phyloP scores from a whole-genome alignment of 2,888 invertebrate species.

The Synergus gifuensis region DNA sequence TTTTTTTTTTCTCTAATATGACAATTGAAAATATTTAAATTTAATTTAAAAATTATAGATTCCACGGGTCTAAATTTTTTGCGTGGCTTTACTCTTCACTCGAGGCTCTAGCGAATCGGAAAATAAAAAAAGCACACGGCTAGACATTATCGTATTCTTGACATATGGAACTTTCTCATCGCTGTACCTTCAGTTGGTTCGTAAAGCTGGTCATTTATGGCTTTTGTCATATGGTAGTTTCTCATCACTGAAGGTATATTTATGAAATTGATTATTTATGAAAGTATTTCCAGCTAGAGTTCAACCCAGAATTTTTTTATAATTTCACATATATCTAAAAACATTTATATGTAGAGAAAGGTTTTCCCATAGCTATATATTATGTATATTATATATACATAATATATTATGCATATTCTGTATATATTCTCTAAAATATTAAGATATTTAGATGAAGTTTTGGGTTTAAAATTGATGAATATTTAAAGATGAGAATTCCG shows the following conservation, averaged over 20 bases:
- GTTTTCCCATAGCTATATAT: neutral
- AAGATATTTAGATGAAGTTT: too few species aligned
- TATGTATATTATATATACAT: too few species aligned
- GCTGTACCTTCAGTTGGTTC: conserved; percentile 11
- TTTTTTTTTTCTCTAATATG: neutral
- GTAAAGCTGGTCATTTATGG: conserved; percentile 33
- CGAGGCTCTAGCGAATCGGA: conserved; percentile 6
- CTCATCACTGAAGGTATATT: conserved; percentile 22
- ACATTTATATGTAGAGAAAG: neutral
- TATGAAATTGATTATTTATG: conserved; percentile 30
- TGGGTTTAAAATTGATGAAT: too few species aligned
- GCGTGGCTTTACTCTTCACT: neutral
- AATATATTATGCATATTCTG: too few species aligned
- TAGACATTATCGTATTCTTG: conserved; percentile 27
- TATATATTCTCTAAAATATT: too few species aligned
- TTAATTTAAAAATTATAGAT: neutral
- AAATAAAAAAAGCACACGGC: conserved; percentile 15
- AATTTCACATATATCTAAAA: neutral
- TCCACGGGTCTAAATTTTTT: neutral
- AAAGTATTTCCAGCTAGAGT: neutral
- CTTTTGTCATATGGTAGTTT: conserved; percentile 39
- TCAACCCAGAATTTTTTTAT: neutral
- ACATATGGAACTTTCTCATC: conserved; percentile 41
- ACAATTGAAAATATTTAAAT: neutral
- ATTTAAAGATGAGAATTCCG: too few species aligned